Evolutionary conservation across 2,113 vertebrate genomes (phyloP), one percentile per base, ranked within the genome.

Genomic region (Micronycteris hirsuta): DNA sequence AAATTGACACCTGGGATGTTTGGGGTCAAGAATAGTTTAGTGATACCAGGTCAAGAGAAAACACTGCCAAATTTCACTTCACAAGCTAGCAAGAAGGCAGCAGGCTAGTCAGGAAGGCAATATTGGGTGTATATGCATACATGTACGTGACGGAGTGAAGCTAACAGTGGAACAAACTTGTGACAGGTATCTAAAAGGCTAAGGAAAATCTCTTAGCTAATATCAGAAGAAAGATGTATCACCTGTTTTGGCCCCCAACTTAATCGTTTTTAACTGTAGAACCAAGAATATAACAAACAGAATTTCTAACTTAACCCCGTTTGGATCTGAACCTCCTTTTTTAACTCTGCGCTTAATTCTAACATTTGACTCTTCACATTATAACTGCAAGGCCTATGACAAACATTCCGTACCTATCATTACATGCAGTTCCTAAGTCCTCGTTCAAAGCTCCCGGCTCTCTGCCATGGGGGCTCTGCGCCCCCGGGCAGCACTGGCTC

Each of bases 231-330:
- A 91, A 38, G 17, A 67, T 76, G 5, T 49, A 45, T 70, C 38
- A 78, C 56, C 54, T 94, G 38, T 14, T 65, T 65, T 89, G 24
- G 8, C 31, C 4, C 13, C 61, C 41, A 76, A 91, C 19, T 71
- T 82, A 81, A 70, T 15, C 14, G 1, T 17, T 92, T 93, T 65
- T 76, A 91, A 89, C 31, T 33, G 7, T 56, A 65, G 38, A 7
- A 3, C 22, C 33, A 86, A 83, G 33, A 26, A 63, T 26, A 68
- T 65, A 45, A 43, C 28, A 63, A 76, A 58, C 11, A 5, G 31
- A 77, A 43, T 71, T 97, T 91, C 67, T 86, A 58, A 54, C 84
- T 92, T 80, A 73, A 88, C 31, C 70, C 4, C 56, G 58, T 91
- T 82, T 54, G 78, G 20, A 81, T 73, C 11, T 94, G 58, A 10